Evolutionary conservation across 1,140 invertebrate genomes (phyloP), one percentile per base, ranked within the genome.

Genomic region (Polypedilum vanderplanki): DNA sequence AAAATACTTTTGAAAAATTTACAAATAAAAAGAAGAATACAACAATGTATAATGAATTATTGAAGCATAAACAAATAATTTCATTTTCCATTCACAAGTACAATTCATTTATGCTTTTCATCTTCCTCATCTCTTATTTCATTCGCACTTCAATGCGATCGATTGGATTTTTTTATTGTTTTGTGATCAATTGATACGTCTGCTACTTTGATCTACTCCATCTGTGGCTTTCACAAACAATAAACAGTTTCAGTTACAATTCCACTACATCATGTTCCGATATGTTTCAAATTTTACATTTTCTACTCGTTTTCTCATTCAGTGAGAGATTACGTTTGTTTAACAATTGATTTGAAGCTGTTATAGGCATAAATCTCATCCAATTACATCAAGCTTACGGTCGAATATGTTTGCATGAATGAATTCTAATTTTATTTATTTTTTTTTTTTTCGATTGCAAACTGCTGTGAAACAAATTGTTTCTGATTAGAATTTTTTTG

Each of bases 61-160:
- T 22, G 65, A 70, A 22, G 65, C 65, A 70, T 70, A 70, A 70
- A 70, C 65, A 70, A 70, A 70, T 70, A 70, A 70, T 70, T 70
- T 18, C 17, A 70, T 70, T 18, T 70, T 70, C 10, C 17, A 10
- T n/a, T 18, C 65, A 70, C 65, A 70, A 70, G 17, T 18, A 18
- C 20, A 18, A 22, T 70, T 70, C 65, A 70, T 70, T 70, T 70
- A 70, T 70, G 17, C 46, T 12, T 57, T 57, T 57, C 46, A 57
- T 57, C 7, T 57, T 57, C 46, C n/a, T 57, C 46, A 57, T 57
- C 46, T 12, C 10, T 57, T 15, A 57, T 57, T 57, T 57, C 46
- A 46, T 46, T 46, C 41, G 41, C 41, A 57, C 12, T 57, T 57
- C n/a, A 57, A n/a, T 57, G 46, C 12, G n/a, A 46, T n/a, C 12